phyloP scores from a whole-genome alignment of 1,140 invertebrate species.

The Drosophila burlai region DNA sequence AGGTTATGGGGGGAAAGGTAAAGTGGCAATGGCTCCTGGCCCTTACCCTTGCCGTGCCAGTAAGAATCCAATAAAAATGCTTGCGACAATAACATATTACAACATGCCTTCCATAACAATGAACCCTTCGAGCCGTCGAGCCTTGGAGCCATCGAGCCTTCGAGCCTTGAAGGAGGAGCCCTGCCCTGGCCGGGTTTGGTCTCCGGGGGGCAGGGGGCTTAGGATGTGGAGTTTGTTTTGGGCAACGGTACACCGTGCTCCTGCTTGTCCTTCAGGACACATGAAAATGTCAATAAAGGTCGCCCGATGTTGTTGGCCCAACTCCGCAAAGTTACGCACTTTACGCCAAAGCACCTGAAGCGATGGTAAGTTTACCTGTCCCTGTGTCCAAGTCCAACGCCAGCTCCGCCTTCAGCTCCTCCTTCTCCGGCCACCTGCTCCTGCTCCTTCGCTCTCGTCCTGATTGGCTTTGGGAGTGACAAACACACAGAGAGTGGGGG shows the following conservation, averaged over 20 bases:
- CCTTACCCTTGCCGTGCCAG: constrained; percentile 29
- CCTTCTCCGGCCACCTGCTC: neutral
- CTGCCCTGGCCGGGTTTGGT: neutral
- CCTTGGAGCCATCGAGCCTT: neutral
- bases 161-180: neutral
- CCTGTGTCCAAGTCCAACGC: neutral
- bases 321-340: constrained; percentile 25
- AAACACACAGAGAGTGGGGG: neutral
- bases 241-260: constrained; percentile 6
- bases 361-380: constrained; percentile 13
- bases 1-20: constrained; percentile 6
- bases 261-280: constrained; percentile 55
- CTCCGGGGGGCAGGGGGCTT: neutral
- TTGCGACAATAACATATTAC: constrained; percentile 73
- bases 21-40: constrained; percentile 39
- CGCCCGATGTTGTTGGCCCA: constrained; percentile 8
- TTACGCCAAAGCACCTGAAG: constrained; percentile 6
- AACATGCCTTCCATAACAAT: constrained; percentile 63
- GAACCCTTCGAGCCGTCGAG: constrained; percentile 14
- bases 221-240: constrained; percentile 10
- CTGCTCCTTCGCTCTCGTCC: neutral
- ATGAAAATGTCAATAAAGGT: constrained; percentile 74
- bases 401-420: neutral
- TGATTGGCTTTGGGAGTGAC: constrained; percentile 38
- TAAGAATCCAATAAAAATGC: constrained; percentile 68